Percentiles rank a stretch among this genome's conserved stretches.
Conservation (phyloP, 2,888 invertebrate genomes). For the Oxyteleia sp. region DNA sequence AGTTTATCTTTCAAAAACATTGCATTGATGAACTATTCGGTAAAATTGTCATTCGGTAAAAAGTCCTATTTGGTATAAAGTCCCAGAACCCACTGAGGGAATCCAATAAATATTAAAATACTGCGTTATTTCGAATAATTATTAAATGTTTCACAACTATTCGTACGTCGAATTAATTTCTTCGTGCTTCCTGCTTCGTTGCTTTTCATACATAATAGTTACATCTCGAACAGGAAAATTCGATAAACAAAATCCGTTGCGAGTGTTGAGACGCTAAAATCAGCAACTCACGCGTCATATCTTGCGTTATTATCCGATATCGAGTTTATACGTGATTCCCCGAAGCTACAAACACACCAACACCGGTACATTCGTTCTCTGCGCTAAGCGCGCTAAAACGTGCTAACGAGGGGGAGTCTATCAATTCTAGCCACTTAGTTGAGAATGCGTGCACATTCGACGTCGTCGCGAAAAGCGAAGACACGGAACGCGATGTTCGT, state of each 20-base stretch:
- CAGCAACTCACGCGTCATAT: conserved; percentile 83
- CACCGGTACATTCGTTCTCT: conserved; percentile 62
- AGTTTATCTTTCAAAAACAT: no score
- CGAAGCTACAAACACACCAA: conserved; percentile 69
- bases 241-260: conserved; percentile 44
- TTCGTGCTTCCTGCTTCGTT: no score
- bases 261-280: conserved; percentile 67
- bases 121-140: no score
- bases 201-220: not conserved
- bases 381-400: conserved; percentile 76
- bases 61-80: no score
- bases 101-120: no score
- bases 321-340: conserved; percentile 84
- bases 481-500: conserved; percentile 72
- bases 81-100: no score
- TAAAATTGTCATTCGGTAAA: no score
- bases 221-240: conserved; percentile 12
- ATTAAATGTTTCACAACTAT: no score
- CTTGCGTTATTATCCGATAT: conserved; percentile 86
- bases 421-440: conserved; percentile 83
- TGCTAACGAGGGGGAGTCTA: conserved; percentile 82
- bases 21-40: no score
- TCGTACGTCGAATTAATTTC: no score
- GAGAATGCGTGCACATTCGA: conserved; percentile 74
- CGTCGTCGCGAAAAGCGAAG: conserved; percentile 67